phyloP scores from a whole-genome alignment of 2,888 invertebrate genomes.

The Entomobrya multifasciata region DNA sequence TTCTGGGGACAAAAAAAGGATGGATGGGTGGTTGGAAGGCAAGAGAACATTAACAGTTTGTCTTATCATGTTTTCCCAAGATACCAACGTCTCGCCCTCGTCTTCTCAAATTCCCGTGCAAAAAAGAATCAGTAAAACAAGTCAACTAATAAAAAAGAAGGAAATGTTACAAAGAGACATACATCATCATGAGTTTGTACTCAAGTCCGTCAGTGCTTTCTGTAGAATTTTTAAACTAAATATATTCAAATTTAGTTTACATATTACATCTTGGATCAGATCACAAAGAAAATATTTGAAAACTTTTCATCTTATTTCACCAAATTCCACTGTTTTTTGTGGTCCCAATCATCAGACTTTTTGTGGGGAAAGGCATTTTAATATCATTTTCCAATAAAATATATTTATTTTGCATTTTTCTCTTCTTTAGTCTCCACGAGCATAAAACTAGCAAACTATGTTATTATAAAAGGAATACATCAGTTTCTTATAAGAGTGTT shows the following conservation, averaged over 20 bases:
- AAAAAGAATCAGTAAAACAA: background rate
- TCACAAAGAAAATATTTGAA: too few relatives aligned
- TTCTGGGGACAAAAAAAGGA: background rate
- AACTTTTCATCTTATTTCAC: too few relatives aligned
- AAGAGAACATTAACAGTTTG: conserved; percentile 34
- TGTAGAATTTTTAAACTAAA: too few relatives aligned
- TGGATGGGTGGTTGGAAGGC: conserved; percentile 1
- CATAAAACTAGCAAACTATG: background rate
- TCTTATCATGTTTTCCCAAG: conserved; percentile 61
- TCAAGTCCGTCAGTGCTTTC: too few relatives aligned
- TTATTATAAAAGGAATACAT: too few relatives aligned
- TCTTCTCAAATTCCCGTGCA: background rate
- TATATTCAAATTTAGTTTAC: too few relatives aligned
- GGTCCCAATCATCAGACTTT: background rate
- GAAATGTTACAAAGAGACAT: too few relatives aligned
- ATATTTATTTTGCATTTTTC: background rate
- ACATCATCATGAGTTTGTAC: too few relatives aligned
- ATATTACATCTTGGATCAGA: too few relatives aligned
- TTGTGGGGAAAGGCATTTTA: conserved; percentile 8
- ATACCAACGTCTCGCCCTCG: background rate
- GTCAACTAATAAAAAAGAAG: background rate
- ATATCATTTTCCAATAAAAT: conserved; percentile 16
- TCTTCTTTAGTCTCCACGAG: background rate
- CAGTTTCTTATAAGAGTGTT: background rate
- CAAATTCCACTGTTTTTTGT: background rate